Evolutionary conservation across 2,113 vertebrate genomes (phyloP).

Genomic region (Rhea americana): DNA sequence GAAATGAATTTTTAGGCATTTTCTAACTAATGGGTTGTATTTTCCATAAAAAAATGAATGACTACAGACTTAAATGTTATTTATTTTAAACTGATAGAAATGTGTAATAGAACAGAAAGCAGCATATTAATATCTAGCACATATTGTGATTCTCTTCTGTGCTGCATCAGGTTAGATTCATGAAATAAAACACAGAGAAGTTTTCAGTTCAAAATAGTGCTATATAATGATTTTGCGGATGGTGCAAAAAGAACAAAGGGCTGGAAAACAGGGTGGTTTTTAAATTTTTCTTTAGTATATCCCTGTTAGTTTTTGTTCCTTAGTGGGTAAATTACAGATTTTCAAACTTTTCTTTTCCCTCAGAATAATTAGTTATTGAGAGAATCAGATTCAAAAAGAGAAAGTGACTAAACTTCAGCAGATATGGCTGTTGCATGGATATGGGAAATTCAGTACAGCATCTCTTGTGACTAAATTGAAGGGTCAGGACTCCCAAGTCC

Average conservation of each 20-base stretch:
- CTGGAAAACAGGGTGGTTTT: fast-evolving
- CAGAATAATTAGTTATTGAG: neutral
- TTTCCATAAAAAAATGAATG: neutral
- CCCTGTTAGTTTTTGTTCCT: fast-evolving
- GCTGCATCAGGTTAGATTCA: neutral
- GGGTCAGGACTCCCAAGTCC: neutral
- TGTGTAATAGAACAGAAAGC: neutral
- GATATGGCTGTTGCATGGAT: neutral
- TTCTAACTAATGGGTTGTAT: neutral
- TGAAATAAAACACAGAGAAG: neutral
- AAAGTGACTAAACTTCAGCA: neutral
- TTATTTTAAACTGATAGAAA: neutral
- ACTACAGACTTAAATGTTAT: neutral
- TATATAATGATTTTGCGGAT: neutral
- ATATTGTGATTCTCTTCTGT: neutral
- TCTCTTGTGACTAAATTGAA: neutral
- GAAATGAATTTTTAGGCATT: neutral
- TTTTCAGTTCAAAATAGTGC: neutral
- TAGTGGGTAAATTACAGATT: neutral
- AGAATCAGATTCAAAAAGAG: neutral
- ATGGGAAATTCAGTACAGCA: neutral
- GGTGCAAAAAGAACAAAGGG: neutral
- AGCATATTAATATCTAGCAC: neutral
- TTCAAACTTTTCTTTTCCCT: neutral
- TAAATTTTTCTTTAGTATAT: neutral